Conservation (phyloP, 2,888 invertebrate species). For the Lasiommata megera region DNA sequence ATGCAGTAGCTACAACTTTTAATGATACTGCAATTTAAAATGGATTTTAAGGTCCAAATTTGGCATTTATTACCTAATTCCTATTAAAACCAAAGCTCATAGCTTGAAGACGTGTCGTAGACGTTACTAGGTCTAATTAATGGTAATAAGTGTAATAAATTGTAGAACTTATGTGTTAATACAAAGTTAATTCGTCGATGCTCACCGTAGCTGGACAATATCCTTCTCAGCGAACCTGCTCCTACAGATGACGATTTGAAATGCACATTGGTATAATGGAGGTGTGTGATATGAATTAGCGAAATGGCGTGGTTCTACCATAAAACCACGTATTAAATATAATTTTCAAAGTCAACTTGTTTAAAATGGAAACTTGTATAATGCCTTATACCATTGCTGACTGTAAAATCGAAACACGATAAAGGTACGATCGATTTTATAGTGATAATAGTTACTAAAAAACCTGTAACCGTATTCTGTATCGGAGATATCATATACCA, state of each 20-base stretch:
- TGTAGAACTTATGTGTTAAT: too few species aligned
- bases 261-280: neutral
- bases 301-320: neutral
- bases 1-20: too few species aligned
- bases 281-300: neutral
- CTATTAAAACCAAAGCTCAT: too few species aligned
- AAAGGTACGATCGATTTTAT: conserved; percentile 31
- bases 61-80: too few species aligned
- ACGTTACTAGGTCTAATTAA: too few species aligned
- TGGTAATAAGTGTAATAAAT: too few species aligned
- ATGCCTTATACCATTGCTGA: conserved; percentile 28
- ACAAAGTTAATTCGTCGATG: neutral
- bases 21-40: too few species aligned
- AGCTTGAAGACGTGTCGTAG: too few species aligned
- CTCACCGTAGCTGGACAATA: neutral
- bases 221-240: too few species aligned
- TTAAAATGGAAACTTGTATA: conserved; percentile 29
- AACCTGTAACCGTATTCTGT: neutral
- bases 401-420: conserved; percentile 30
- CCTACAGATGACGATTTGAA: too few species aligned
- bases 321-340: conserved; percentile 17
- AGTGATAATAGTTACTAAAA: conserved; percentile 30
- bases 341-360: conserved; percentile 20
- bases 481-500: too few species aligned
- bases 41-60: too few species aligned